These are phyloP conservation scores for Diadophis punctatus DNA, from an alignment of 2,113 vertebrate genomes.

Conservation along the genomic window DNA sequence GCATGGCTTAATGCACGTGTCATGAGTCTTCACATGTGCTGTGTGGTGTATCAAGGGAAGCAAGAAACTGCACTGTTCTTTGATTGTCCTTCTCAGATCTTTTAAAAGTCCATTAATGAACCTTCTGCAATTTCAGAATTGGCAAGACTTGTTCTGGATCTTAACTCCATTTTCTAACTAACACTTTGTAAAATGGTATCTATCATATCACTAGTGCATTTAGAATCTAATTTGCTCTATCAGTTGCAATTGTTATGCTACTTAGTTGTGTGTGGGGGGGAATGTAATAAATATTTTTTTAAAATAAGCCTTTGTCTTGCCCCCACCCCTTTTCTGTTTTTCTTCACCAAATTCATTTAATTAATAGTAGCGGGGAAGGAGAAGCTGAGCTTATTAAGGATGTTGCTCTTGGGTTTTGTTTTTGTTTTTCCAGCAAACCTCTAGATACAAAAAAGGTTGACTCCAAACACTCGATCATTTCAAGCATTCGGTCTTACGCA, in stretches of 20 bases:
- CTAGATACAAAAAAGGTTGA: neutral
- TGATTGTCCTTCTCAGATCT: neutral
- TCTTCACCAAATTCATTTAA: constrained; percentile 49
- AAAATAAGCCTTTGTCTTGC: constrained; percentile 23
- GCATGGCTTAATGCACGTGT: neutral
- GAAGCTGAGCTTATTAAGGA: neutral
- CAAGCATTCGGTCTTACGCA: neutral
- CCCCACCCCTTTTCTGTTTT: neutral
- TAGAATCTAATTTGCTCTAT: constrained; percentile 67
- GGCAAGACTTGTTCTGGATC: constrained; percentile 49
- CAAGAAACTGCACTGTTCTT: neutral
- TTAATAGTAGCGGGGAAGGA: constrained; percentile 25
- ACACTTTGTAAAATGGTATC: constrained; percentile 58
- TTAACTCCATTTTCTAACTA: constrained; percentile 44
- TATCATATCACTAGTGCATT: constrained; percentile 53
- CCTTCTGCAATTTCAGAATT: constrained; percentile 39
- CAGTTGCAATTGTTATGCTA: constrained; percentile 58
- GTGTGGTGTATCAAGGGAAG: neutral
- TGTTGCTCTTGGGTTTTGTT: neutral
- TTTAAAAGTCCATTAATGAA: constrained; percentile 47
- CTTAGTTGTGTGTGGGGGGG: constrained; percentile 51
- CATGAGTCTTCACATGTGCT: neutral
- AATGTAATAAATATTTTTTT: constrained; percentile 50
- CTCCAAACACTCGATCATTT: neutral
- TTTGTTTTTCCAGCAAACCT: neutral